Base-by-base conservation (phyloP, 2,888 invertebrate species). In the Brenthis daphne region DNA sequence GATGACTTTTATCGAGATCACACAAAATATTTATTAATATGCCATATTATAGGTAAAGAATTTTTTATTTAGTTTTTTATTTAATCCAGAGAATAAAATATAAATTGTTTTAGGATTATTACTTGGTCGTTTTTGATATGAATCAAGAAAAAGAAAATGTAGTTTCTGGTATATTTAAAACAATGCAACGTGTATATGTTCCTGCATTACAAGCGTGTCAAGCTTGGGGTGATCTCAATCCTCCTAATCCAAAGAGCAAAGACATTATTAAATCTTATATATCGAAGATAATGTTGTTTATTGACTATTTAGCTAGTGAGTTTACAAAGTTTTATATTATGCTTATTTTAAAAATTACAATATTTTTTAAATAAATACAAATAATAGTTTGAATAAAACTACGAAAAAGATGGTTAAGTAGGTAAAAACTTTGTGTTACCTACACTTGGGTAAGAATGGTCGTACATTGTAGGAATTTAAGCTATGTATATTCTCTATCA, bases 201-300 rank as follows among this genome's bases (percentile, higher is more conserved):
- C 89, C 88, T 1, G 87, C 91, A 2, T 68, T 92, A 16, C 76
- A 80, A 58, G 77, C 69, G 4, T 91, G 90, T 69, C 81, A 83
- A 69, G 87, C 82, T 1, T 92, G 92, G 92, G 92, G 93, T 20
- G 85, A 90, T 58, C 77, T 93, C 5, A 93, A 92, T 69, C 92
- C 92, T 0, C 92, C 92, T 0, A 91, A 92, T 68, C 92, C 92
- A 1, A 86, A 80, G 24, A 92, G 92, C 73, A 77, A 73, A 53
- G 85, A 87, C 8, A 87, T 87, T 6, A 90, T 90, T 50, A 87
- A 85, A 47, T 75, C 79, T 16, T 92, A 91, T 56, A 77, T 88
- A 69, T 88, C 89, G 1, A 92, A 89, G 78, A 87, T 92, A 67
- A 86, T 86, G 84, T 75, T 92, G 16, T 92, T 92, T 67, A 82